phyloP scores from a whole-genome alignment of 1,140 invertebrate species.

The Euborellia annulipes region DNA sequence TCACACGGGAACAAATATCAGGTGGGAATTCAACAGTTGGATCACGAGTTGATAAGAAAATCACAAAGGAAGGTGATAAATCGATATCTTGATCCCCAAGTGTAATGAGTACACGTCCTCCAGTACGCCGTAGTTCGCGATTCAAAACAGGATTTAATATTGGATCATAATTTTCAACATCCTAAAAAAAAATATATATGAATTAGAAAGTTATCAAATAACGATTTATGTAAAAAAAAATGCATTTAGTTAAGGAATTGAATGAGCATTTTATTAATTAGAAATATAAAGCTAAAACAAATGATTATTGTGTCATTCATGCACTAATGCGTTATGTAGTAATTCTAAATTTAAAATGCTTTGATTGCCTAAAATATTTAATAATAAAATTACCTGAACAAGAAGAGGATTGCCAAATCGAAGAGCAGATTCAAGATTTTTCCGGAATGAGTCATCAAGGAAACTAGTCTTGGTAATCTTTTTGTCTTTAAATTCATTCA shows the following conservation, averaged over 20 bases:
- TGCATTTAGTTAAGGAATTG: neutral
- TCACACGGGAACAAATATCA: conserved; percentile 96
- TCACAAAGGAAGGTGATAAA: conserved; percentile 96
- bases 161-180: conserved; percentile 99
- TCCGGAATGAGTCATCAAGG: conserved; percentile 95
- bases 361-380: conserved; percentile 4
- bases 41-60: conserved; percentile 95
- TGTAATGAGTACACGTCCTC: conserved; percentile 92
- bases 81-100: conserved; percentile 99
- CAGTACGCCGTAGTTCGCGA: conserved; percentile 85
- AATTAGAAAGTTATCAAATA: too few species aligned
- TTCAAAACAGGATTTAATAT: conserved; percentile 98
- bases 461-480: conserved; percentile 99
- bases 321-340: too few species aligned
- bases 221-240: neutral
- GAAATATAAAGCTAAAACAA: too few species aligned
- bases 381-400: conserved; percentile 41
- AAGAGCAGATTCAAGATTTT: conserved; percentile 94
- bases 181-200: conserved; percentile 34
- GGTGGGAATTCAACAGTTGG: conserved; percentile 98
- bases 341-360: too few species aligned
- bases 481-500: conserved; percentile 91
- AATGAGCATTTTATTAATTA: conserved; percentile 1
- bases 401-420: conserved; percentile 96
- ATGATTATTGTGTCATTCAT: too few species aligned